phyloP scores from a whole-genome alignment of 2,888 invertebrate species.

The Pardosa pseudoannulata region DNA sequence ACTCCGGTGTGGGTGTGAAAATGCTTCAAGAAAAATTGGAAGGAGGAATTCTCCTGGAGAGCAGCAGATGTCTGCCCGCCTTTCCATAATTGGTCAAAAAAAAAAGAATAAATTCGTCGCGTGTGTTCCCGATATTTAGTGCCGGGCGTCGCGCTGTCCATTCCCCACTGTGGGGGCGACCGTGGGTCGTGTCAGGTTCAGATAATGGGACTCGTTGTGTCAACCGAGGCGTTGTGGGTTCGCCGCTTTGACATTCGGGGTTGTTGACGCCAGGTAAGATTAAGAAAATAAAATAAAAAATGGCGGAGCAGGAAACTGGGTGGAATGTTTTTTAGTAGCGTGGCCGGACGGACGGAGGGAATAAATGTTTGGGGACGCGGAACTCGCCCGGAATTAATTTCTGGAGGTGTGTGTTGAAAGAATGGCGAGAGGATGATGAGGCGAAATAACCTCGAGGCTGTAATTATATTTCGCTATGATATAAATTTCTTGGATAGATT shows the following conservation, averaged over 20 bases:
- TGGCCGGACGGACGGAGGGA: not conserved
- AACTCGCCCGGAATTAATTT: not conserved
- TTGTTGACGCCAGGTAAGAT: slow-evolving; percentile 6
- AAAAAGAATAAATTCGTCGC: not conserved
- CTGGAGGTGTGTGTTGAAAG: not conserved
- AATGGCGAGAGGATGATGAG: no score
- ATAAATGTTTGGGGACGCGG: not conserved
- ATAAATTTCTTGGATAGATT: no score
- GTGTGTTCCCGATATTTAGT: not conserved
- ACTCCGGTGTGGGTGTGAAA: no score
- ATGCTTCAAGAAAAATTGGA: no score
- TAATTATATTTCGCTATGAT: no score
- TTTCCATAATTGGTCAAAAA: not conserved
- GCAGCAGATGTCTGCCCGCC: no score
- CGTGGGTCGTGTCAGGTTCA: not conserved
- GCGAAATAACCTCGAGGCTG: no score
- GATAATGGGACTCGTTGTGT: slow-evolving; percentile 15
- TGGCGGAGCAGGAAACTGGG: not conserved
- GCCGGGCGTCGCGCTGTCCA: not conserved
- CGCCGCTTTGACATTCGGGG: not conserved
- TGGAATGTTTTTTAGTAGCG: not conserved
- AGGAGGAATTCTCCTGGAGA: no score
- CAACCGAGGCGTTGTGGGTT: not conserved
- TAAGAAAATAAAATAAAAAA: no score
- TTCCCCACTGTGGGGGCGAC: not conserved